phyloP scores from a whole-genome alignment of 2,797 vertebrate species.

The Pseudotriccus pelzelni region DNA sequence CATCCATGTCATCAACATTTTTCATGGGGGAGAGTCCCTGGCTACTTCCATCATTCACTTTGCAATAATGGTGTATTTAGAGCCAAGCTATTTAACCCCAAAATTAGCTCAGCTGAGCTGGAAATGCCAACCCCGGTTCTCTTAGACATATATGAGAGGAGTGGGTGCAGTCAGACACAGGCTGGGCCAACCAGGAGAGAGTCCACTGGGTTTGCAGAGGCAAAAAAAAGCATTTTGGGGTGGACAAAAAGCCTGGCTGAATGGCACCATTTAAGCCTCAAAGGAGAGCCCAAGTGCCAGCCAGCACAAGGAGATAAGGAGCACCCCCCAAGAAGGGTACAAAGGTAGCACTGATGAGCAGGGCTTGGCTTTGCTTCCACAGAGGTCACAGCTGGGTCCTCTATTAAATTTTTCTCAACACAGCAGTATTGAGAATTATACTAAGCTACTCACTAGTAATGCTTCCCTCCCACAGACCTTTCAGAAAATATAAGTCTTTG shows the following conservation, averaged over 20 bases:
- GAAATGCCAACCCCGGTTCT: neutral
- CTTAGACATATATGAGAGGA: neutral
- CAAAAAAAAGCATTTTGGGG: neutral
- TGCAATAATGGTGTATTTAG: neutral
- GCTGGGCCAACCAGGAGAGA: neutral
- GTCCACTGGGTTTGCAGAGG: neutral
- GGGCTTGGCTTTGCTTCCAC: neutral
- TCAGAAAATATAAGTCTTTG: neutral
- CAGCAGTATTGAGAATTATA: slow-evolving; percentile 35
- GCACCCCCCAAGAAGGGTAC: neutral
- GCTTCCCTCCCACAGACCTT: neutral
- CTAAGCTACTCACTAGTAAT: neutral
- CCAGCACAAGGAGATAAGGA: slow-evolving; percentile 47
- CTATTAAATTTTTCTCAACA: slow-evolving; percentile 35
- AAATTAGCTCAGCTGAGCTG: neutral
- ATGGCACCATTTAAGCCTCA: slow-evolving; percentile 11
- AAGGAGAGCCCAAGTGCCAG: slow-evolving; percentile 55
- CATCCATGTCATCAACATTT: neutral
- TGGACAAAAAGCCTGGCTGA: neutral
- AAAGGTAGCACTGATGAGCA: slow-evolving; percentile 53
- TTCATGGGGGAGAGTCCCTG: neutral
- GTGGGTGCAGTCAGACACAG: neutral
- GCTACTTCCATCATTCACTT: neutral
- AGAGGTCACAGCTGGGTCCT: slow-evolving; percentile 51
- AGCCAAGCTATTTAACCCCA: neutral